Percentiles rank a stretch among this genome's conserved stretches.
Conservation (phyloP, 1,140 invertebrate genomes). For the Lepidotrigona ventralis region DNA sequence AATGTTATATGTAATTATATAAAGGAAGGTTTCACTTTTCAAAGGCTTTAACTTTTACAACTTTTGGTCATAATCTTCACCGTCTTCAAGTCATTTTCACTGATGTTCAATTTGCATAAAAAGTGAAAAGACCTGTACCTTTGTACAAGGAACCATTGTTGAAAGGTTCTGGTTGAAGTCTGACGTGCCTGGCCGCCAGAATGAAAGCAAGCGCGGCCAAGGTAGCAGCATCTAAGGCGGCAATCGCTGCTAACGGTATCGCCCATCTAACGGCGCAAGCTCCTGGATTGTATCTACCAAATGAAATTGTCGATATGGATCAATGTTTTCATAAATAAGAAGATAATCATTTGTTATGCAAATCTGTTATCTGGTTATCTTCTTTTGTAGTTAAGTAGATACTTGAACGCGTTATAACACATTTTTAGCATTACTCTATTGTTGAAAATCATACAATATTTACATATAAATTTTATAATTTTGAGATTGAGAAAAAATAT, state of each 20-base stretch:
- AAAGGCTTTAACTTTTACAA: no score
- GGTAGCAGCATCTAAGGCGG: conserved; percentile 93
- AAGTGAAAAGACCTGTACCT: conserved; percentile 68
- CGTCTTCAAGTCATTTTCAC: no score
- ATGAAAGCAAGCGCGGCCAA: conserved; percentile 96
- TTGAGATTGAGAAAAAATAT: no score
- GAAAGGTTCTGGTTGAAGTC: conserved; percentile 90
- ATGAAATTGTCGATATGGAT: background rate
- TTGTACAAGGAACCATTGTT: conserved; percentile 83
- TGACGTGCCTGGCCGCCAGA: conserved; percentile 92
- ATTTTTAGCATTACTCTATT: background rate
- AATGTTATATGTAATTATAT: no score
- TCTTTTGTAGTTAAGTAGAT: no score
- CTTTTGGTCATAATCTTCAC: no score
- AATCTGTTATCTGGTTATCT: background rate
- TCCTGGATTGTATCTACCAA: conserved; percentile 83
- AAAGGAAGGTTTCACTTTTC: no score
- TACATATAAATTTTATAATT: no score
- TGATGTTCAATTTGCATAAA: background rate
- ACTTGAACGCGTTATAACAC: background rate
- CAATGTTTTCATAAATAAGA: background rate
- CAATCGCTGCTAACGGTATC: conserved; percentile 95
- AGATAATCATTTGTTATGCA: background rate
- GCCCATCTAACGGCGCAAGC: conserved; percentile 96
- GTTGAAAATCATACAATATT: no score